Base-by-base conservation (phyloP, 2,113 vertebrate species). In the Leucosticte australis region DNA sequence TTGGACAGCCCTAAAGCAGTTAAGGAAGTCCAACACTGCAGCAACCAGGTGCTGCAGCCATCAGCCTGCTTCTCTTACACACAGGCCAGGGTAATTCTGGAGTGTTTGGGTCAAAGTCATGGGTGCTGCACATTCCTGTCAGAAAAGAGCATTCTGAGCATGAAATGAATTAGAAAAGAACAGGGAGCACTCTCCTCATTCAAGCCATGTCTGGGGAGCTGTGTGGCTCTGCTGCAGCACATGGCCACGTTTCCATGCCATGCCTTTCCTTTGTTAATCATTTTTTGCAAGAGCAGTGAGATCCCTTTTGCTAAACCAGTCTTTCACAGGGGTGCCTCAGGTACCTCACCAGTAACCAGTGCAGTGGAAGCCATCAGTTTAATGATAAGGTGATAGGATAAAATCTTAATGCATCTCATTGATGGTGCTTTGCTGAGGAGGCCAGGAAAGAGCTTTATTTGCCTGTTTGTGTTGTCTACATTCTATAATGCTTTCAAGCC, bases 181-280 rank as follows among this genome's bases (percentile, higher is more conserved):
- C 6, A 28, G 56, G 81, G 53, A 83, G 8, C 60, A 31, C 26
- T 8, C 1, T 62, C 26, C 35, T 90, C 50, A 22, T 65, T 11
- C 28, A 53, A 57, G 75, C 55, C 55, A 17, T 0, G 0, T 35
- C 24, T 59, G 60, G 22, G 28, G 46, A 53, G 78, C 44, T 60
- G 31, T 64, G 44, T 57, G 46, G 50, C 31, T 82, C 56, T 13
- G 8, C 60, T 64, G 31, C 10, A 46, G 78, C 49, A 67, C 49
- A 3, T 11, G 3, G 18, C 30, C 49, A 10, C 0, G 1, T 2
- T n/a, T 60, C 37, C 46, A 49, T 11, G 13, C 9, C 31, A 3
- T 6, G 7, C 10, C 27, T 53, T 31, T 28, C n/a, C 11, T 9
- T 26, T 7, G 2, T 21, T 28, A 17, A 53, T 13, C 7, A 7